Conservation (phyloP, 2,797 vertebrate genomes). For the Channallabes apus region DNA sequence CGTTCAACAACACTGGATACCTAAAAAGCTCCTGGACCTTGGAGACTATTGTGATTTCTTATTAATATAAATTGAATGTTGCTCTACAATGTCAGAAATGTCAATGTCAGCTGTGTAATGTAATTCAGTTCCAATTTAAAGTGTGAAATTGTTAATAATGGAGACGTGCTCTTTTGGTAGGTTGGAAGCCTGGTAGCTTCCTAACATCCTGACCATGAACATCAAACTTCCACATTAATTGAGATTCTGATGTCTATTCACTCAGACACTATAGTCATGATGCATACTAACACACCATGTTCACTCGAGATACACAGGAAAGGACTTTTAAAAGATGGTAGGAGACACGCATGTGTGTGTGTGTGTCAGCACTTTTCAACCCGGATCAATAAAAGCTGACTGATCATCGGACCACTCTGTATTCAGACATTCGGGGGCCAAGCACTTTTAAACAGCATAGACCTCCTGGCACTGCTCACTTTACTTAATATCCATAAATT, state of each 20-base stretch:
- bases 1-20: background rate
- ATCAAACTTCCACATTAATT: slow-evolving; percentile 25
- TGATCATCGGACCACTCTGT: slow-evolving; percentile 54
- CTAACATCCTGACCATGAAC: background rate
- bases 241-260: slow-evolving; percentile 26
- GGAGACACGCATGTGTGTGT: slow-evolving; percentile 23
- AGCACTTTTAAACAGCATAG: slow-evolving; percentile 48
- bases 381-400: slow-evolving; percentile 58
- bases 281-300: slow-evolving; percentile 45
- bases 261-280: slow-evolving; percentile 22
- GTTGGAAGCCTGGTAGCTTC: background rate
- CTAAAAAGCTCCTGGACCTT: background rate
- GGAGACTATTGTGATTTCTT: background rate
- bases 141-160: background rate
- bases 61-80: too few relatives aligned
- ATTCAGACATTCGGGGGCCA: slow-evolving; percentile 49
- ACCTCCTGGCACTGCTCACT: slow-evolving; percentile 42
- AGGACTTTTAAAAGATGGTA: slow-evolving; percentile 45
- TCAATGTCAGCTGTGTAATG: too few relatives aligned
- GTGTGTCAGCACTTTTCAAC: slow-evolving; percentile 53
- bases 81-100: too few relatives aligned
- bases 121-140: background rate
- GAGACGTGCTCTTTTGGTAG: background rate
- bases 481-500: slow-evolving; percentile 23
- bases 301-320: slow-evolving; percentile 48